A percentile compares a stretch with the other conserved stretches of the same genome.
phyloP scores from a whole-genome alignment of 2,888 invertebrate genomes.

The Choreutis nemorana region DNA sequence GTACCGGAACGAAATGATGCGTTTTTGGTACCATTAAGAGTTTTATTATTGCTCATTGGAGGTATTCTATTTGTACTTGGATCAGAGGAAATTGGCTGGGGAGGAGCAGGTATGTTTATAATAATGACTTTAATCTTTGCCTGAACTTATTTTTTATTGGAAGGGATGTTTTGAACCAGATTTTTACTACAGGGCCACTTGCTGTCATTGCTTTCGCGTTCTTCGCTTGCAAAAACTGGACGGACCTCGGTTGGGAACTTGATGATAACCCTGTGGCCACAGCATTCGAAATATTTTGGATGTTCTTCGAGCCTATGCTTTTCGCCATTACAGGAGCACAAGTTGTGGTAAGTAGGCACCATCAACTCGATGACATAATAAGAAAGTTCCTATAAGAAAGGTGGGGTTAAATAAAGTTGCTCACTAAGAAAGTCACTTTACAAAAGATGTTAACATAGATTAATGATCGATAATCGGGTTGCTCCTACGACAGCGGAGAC shows the following conservation, averaged over 20 bases:
- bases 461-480: too few species aligned
- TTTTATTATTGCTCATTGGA: constrained; percentile 80
- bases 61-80: constrained; percentile 88
- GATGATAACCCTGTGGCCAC: constrained; percentile 89
- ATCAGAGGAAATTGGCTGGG: constrained; percentile 79
- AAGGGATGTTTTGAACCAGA: background rate
- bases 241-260: constrained; percentile 83
- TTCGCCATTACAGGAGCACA: constrained; percentile 94
- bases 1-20: constrained; percentile 85
- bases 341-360: constrained; percentile 68
- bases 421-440: too few species aligned
- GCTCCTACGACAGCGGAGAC: too few species aligned
- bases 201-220: constrained; percentile 85
- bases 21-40: constrained; percentile 80
- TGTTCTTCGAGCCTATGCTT: constrained; percentile 93
- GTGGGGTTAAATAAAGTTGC: too few species aligned
- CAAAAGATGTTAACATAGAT: too few species aligned
- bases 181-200: constrained; percentile 72
- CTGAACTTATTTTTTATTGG: too few species aligned
- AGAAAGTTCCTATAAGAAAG: too few species aligned
- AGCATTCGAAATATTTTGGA: constrained; percentile 93
- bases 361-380: too few species aligned
- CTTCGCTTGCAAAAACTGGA: constrained; percentile 83
- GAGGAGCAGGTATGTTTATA: constrained; percentile 59
- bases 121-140: too few species aligned